Evolutionary conservation across 2,113 vertebrate genomes (phyloP).

Genomic region (Actinemys pallida): DNA sequence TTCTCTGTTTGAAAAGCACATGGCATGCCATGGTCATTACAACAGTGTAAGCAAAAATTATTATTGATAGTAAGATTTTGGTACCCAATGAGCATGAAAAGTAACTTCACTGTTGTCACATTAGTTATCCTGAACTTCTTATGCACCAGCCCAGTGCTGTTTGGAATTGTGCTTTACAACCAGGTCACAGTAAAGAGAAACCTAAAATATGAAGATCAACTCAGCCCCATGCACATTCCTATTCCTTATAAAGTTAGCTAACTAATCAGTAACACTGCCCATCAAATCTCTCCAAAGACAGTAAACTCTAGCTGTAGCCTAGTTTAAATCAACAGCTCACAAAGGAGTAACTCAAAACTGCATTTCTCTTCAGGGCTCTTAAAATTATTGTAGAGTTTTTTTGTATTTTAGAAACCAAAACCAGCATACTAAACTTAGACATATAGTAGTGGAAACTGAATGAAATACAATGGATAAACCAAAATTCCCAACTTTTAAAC

Average conservation of each 20-base stretch:
- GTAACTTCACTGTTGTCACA: background rate
- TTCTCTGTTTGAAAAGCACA: background rate
- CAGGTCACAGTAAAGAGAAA: background rate
- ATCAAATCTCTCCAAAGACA: slow-evolving; percentile 62
- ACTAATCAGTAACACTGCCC: slow-evolving; percentile 58
- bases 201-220: background rate
- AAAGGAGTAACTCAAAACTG: slow-evolving; percentile 46
- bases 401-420: slow-evolving; percentile 52
- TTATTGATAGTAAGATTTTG: slow-evolving; percentile 17
- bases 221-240: background rate
- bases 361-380: slow-evolving; percentile 18
- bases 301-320: slow-evolving; percentile 72
- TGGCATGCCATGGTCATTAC: too few species aligned
- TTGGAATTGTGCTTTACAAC: background rate
- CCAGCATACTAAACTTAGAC: slow-evolving; percentile 5
- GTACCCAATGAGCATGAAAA: background rate
- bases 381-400: slow-evolving; percentile 46
- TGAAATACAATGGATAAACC: slow-evolving; percentile 31
- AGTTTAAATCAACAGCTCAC: slow-evolving; percentile 50
- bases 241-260: slow-evolving; percentile 44
- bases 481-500: slow-evolving; percentile 34
- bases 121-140: background rate
- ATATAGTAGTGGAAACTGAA: slow-evolving; percentile 32
- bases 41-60: background rate
- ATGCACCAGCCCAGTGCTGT: background rate